Evolutionary conservation across 2,797 vertebrate species (phyloP).

Genomic region (Rhabdomys pumilio): DNA sequence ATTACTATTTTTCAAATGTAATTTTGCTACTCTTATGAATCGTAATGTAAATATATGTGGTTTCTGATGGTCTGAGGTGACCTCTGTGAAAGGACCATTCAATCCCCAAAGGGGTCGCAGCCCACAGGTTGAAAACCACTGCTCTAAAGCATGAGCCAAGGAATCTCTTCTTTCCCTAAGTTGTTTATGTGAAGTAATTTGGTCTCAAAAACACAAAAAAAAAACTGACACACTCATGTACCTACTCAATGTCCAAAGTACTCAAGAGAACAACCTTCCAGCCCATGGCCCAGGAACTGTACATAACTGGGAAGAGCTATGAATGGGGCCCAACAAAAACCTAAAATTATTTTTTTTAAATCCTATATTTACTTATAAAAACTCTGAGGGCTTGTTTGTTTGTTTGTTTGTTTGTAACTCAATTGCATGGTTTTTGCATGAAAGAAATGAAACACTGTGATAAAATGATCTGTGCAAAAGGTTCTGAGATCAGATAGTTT

Average conservation of each 20-base stretch:
- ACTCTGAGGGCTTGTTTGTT: background rate
- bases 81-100: background rate
- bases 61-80: background rate
- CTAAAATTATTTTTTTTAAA: background rate
- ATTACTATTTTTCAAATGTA: background rate
- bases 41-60: background rate
- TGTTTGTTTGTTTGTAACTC: background rate
- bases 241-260: background rate
- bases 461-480: constrained; percentile 26
- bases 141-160: background rate
- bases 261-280: background rate
- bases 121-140: background rate
- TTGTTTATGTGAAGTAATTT: background rate
- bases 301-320: too few species aligned
- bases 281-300: background rate
- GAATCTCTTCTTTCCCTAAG: background rate
- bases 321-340: background rate
- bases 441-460: constrained; percentile 31
- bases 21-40: background rate
- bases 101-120: background rate
- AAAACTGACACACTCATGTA: background rate
- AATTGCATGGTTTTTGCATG: background rate
- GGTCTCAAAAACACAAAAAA: background rate
- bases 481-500: constrained; percentile 30
- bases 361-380: background rate